These are phyloP conservation scores for Chanos chanos DNA, from an alignment of 2,797 vertebrate genomes.

Conservation along the genomic window DNA sequence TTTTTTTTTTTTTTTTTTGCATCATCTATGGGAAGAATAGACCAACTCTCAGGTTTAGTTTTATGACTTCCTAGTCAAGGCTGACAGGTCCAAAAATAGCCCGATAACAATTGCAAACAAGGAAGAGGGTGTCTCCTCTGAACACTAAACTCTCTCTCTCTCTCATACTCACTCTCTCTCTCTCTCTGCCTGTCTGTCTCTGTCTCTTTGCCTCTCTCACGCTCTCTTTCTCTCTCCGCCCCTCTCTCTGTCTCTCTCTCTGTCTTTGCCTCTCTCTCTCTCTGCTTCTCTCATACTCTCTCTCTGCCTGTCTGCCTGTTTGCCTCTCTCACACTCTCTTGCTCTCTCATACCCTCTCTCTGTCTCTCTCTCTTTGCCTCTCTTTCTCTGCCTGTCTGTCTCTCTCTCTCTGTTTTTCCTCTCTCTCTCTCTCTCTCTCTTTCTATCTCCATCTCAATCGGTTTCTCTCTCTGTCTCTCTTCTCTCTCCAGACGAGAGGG, in stretches of 20 bases:
- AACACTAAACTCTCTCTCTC: conserved; percentile 42
- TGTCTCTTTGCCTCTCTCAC: conserved; percentile 24
- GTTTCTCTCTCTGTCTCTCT: too few relatives aligned
- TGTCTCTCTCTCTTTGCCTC: too few relatives aligned
- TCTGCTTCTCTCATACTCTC: conserved; percentile 3
- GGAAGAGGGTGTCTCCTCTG: conserved; percentile 62
- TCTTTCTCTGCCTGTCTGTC: too few relatives aligned
- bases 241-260: not conserved
- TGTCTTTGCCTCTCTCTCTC: not conserved
- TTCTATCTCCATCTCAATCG: too few relatives aligned
- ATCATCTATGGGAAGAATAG: not conserved
- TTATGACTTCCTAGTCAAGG: conserved; percentile 69
- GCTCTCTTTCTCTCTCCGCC: not conserved
- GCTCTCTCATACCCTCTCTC: too few relatives aligned
- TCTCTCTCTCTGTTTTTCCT: too few relatives aligned
- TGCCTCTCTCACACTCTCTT: conserved; percentile 6
- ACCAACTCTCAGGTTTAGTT: conserved; percentile 32
- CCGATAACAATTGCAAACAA: conserved; percentile 63
- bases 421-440: too few relatives aligned
- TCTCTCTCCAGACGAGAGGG: too few relatives aligned
- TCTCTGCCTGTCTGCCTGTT: conserved; percentile 29
- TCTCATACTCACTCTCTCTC: too few relatives aligned
- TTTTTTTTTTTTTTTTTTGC: not conserved
- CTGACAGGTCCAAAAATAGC: conserved; percentile 62
- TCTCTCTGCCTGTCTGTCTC: not conserved